Conservation (phyloP, 2,113 vertebrate genomes). For the Tylochromis polylepis region DNA sequence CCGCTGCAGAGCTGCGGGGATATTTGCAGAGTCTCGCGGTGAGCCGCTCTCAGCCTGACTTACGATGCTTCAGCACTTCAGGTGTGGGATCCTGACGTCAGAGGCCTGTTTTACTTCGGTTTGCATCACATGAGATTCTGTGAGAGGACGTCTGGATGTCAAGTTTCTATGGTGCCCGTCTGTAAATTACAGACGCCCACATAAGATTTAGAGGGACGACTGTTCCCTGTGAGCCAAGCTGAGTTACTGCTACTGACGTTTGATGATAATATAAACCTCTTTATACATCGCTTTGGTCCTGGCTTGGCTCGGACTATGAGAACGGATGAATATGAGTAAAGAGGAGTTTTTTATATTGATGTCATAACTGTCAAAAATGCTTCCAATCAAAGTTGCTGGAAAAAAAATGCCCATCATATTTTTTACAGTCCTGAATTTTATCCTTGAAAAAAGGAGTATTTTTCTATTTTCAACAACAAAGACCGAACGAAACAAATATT, state of each 20-base stretch:
- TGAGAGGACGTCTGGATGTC: neutral
- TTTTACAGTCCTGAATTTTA: accelerated
- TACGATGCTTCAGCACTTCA: constrained; percentile 26
- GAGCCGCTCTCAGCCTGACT: neutral
- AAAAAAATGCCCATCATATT: neutral
- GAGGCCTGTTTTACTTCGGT: neutral
- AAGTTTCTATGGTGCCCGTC: neutral
- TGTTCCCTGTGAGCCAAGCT: neutral
- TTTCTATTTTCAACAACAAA: neutral
- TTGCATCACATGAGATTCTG: neutral
- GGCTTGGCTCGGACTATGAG: neutral
- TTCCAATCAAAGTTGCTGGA: neutral
- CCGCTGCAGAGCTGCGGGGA: neutral
- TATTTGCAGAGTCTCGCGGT: constrained; percentile 8
- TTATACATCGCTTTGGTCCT: neutral
- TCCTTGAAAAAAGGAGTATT: neutral
- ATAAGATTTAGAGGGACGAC: neutral
- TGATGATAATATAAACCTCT: neutral
- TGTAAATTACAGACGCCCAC: neutral
- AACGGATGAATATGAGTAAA: neutral
- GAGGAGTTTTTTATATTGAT: neutral
- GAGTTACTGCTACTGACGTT: neutral
- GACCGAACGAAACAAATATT: neutral
- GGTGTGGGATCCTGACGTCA: constrained; percentile 37
- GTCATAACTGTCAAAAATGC: neutral